Evolutionary conservation across 2,888 invertebrate genomes (phyloP), one percentile per base, ranked within the genome.

Genomic region (Phania funesta): DNA sequence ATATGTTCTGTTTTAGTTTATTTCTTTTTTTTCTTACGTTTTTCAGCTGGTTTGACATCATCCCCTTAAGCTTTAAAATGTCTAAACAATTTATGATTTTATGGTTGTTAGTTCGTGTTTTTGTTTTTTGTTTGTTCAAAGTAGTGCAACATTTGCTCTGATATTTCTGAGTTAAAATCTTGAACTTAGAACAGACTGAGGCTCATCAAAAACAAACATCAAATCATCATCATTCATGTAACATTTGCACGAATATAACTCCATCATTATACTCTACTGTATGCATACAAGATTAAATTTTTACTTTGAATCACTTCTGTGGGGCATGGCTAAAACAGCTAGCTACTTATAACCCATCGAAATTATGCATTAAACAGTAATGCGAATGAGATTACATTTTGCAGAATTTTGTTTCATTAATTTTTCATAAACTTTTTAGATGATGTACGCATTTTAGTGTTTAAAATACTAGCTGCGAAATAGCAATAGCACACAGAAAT

Each of bases 11-110:
- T 52, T 26, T 32, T 44, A 7, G 13, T 24, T 64, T 38, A 9
- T 24, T 71, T 38, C 18, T 32, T 76, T 35, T 65, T 8, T 54
- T 24, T 50, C 3, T 50, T 41, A 26, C 11, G 16, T 22, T 65
- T 50, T 50, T n/a, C n/a, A n/a, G n/a, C n/a, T n/a, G n/a, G 8
- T 65, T 50, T 46, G 46, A 44, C 60, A 38, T 64, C 50, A 74
- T 73, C 26, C 68, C 81, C 77, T 74, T 64, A 68, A 74, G 81
- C 77, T 82, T 82, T 77, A 65, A 56, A 74, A 74, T 74, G 81
- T 77, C 81, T 67, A 62, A 82, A 68, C 77, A 82, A 82, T 74
- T 82, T 82, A 77, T 82, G 73, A 75, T 80, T 56, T 80, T 70
- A 44, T 70, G 60, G 46, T 48, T 35, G 79, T 29, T 44, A 22